Percentiles rank a stretch among this genome's conserved stretches.
Evolutionary conservation across 2,888 invertebrate genomes (phyloP).

Genomic region (Priocnemis perturbator): DNA sequence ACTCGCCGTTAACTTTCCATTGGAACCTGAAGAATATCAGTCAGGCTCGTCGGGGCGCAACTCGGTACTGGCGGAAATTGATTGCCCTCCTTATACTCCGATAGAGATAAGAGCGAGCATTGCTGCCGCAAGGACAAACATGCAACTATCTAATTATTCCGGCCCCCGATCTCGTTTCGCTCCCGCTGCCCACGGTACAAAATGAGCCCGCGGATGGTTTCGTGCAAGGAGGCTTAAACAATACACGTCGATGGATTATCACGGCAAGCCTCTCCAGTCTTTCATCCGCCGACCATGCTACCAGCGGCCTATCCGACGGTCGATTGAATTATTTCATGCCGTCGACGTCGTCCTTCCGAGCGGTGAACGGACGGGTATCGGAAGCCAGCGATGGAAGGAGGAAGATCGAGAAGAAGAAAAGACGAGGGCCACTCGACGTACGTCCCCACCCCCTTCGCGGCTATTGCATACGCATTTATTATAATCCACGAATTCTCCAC

Average conservation of each 20-base stretch:
- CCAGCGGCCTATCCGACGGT: conserved; percentile 34
- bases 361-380: conserved; percentile 44
- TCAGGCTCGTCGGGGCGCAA: no score
- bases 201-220: neutral
- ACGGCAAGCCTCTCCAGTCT: conserved; percentile 31
- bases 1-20: no score
- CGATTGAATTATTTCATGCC: conserved; percentile 61
- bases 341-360: conserved; percentile 40
- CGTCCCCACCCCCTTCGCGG: conserved; percentile 52
- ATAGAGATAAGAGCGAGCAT: no score
- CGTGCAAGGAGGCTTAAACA: conserved; percentile 33
- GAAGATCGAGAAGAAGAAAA: conserved; percentile 34
- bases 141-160: no score
- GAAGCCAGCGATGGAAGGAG: conserved; percentile 38
- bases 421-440: conserved; percentile 43
- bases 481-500: conserved; percentile 65
- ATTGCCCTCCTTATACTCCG: no score
- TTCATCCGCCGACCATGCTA: conserved; percentile 32
- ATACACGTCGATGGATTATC: conserved; percentile 47
- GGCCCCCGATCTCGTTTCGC: no score
- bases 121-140: no score
- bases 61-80: no score
- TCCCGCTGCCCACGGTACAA: neutral
- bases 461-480: conserved; percentile 70
- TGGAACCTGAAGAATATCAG: no score